A percentile compares a stretch with the other conserved stretches of the same genome.
phyloP scores from a whole-genome alignment of 2,113 vertebrate genomes.

The Cyanoramphus novaezelandiae region DNA sequence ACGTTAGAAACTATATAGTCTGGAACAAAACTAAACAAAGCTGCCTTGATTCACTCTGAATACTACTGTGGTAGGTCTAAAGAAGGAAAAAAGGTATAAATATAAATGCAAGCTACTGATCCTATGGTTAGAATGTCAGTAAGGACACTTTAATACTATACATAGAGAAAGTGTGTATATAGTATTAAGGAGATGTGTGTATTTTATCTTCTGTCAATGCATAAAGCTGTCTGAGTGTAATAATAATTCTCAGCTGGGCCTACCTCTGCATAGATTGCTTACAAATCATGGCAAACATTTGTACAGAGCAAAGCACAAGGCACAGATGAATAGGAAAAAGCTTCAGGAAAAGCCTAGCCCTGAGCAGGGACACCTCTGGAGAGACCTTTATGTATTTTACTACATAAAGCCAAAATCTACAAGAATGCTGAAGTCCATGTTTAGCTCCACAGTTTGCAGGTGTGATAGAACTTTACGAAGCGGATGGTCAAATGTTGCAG shows the following conservation, averaged over 20 bases:
- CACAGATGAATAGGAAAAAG: not conserved
- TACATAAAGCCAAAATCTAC: not conserved
- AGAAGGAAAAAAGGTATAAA: not conserved
- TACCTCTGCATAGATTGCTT: not conserved
- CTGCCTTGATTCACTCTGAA: not conserved
- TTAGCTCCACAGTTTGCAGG: not conserved
- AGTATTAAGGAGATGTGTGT: not conserved
- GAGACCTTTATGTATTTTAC: not conserved
- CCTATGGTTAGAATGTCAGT: not conserved
- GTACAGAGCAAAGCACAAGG: not conserved
- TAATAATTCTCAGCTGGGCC: constrained; percentile 2
- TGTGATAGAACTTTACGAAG: not conserved
- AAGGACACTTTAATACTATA: not conserved
- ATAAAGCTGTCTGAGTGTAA: constrained; percentile 22
- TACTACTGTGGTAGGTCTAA: not conserved
- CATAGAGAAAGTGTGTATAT: not conserved
- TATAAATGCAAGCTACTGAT: not conserved
- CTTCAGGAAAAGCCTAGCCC: not conserved
- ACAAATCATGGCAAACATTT: constrained; percentile 2
- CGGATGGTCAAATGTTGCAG: not conserved
- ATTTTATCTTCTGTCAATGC: constrained; percentile 10
- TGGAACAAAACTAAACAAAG: constrained; percentile 8
- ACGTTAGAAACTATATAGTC: not conserved
- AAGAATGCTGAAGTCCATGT: not conserved
- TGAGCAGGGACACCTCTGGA: not conserved